These are phyloP conservation scores for Xyliphius kryptos DNA, from an alignment of 2,113 vertebrate genomes.

Conservation along the genomic window DNA sequence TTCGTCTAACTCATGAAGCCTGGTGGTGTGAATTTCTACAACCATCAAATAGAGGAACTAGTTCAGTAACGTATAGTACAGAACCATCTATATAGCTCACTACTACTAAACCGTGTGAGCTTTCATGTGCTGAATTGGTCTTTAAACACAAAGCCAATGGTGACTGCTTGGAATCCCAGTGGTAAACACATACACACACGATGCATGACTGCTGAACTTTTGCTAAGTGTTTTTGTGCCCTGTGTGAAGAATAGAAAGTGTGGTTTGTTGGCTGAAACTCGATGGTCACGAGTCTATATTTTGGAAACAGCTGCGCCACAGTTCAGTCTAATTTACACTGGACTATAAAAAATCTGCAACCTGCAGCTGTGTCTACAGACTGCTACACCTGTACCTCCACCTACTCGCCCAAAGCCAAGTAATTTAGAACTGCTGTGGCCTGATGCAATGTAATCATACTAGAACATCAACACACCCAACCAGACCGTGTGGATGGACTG, in stretches of 20 bases:
- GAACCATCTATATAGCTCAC: too few species aligned
- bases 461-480: slow-evolving; percentile 49
- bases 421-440: slow-evolving; percentile 14
- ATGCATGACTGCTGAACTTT: slow-evolving; percentile 29
- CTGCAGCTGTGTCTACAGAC: not conserved
- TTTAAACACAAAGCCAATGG: slow-evolving; percentile 37
- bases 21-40: too few species aligned
- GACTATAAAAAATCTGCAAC: not conserved
- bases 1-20: too few species aligned
- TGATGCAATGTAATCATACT: slow-evolving; percentile 13
- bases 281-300: slow-evolving; percentile 57
- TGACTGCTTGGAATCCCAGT: slow-evolving; percentile 47
- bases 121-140: not conserved
- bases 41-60: too few species aligned
- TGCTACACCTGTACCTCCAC: not conserved
- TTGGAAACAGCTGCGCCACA: slow-evolving; percentile 59
- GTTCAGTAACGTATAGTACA: too few species aligned
- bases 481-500: slow-evolving; percentile 46
- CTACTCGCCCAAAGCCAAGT: not conserved
- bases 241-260: slow-evolving; percentile 8
- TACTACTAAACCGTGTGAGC: too few species aligned
- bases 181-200: too few species aligned
- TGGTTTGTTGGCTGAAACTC: not conserved
- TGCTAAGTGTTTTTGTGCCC: slow-evolving; percentile 10
- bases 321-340: slow-evolving; percentile 18